Conservation (phyloP, 2,113 vertebrate species). For the Cyanoramphus novaezelandiae region DNA sequence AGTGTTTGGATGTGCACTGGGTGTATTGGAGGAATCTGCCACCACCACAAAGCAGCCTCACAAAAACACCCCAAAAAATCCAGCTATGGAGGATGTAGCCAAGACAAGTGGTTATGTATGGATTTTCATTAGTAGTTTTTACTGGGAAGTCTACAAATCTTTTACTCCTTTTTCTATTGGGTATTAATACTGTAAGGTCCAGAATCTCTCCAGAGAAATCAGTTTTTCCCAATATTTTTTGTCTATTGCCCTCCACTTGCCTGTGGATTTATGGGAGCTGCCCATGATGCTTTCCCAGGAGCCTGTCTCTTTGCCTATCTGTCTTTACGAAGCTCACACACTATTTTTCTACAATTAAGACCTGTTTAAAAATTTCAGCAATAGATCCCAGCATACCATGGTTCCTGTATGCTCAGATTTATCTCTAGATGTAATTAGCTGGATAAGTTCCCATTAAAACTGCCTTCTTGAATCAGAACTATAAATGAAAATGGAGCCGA, state of each 20-base stretch:
- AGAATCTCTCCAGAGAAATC: background rate
- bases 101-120: fast-evolving
- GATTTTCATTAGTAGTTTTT: background rate
- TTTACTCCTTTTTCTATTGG: background rate
- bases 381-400: background rate
- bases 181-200: background rate
- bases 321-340: background rate
- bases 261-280: background rate
- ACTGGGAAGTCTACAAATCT: background rate
- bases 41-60: background rate
- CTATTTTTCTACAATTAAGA: background rate
- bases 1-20: background rate
- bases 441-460: background rate
- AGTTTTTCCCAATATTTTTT: background rate
- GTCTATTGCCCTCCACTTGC: background rate
- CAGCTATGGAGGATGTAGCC: background rate
- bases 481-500: background rate
- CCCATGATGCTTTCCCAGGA: background rate
- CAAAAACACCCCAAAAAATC: background rate
- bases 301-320: background rate
- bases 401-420: background rate
- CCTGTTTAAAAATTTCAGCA: background rate
- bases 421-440: background rate
- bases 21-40: background rate
- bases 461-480: background rate